phyloP scores from a whole-genome alignment of 2,797 vertebrate genomes.

The Eulemur mongoz region DNA sequence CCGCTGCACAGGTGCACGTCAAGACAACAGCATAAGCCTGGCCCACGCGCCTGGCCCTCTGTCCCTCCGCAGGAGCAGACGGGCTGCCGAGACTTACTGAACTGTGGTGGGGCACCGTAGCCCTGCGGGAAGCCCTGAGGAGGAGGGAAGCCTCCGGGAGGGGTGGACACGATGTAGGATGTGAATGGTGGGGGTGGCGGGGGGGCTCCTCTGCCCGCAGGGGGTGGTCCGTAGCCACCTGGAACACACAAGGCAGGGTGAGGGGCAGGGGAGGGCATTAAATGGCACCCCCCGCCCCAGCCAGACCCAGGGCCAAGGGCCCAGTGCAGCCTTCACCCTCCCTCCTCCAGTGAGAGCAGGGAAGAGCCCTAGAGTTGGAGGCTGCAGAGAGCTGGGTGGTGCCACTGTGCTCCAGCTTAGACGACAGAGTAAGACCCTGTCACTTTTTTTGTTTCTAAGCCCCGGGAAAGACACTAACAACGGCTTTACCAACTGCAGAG shows the following conservation, averaged over 20 bases:
- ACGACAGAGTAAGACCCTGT: not conserved
- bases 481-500: not conserved
- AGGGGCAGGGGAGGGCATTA: accelerated
- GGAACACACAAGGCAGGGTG: not conserved
- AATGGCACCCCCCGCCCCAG: accelerated
- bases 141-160: constrained; percentile 94
- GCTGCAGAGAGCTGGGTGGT: not conserved
- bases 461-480: not conserved
- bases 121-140: constrained; percentile 97
- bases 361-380: not conserved
- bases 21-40: not conserved
- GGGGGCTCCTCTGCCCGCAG: constrained; percentile 93
- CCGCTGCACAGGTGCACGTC: not conserved
- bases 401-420: not conserved
- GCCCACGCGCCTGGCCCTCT: not conserved
- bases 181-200: constrained; percentile 96
- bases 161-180: constrained; percentile 96
- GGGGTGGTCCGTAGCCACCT: constrained; percentile 95
- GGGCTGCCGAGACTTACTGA: constrained; percentile 89
- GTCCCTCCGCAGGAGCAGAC: not conserved
- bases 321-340: not conserved
- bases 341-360: not conserved
- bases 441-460: not conserved
- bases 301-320: not conserved
- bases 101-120: constrained; percentile 97